Base-by-base conservation (phyloP, 2,113 vertebrate species). In the Felis chaus region DNA sequence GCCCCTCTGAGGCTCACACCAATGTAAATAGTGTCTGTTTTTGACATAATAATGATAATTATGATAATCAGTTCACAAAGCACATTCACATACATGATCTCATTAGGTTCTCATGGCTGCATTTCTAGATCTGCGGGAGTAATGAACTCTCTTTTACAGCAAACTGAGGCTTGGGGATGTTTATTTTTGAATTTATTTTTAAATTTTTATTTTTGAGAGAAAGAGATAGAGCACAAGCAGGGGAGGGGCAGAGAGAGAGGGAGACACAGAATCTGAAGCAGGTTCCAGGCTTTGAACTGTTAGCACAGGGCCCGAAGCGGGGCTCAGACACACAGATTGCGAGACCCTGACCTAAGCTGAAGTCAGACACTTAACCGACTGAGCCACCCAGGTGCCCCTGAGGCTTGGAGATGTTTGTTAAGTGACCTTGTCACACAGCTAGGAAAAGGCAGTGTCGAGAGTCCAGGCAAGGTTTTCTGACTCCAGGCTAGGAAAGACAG, bases 71-170 rank as follows among this genome's bases (percentile, higher is more conserved):
- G 14, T 69, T 48, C 29, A 41, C 33, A 65, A 68, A 83, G 31
- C 21, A 61, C 7, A 14, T 65, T 63, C 31, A 45, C 23, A 11
- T 41, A 65, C 19, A 14, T 29, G 5, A 11, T 76, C 68, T 94
- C 31, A 29, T 57, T 78, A 0, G 0, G 3, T 39, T 29, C 50
- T 71, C 23, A 4, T 31, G 39, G 41, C 36, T 69, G 2, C 12
- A 4, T 86, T 91, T 78, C 55, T 66, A 86, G 69, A 39, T 27
- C 53, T 18, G 41, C 50, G 71, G 65, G 48, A 21, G 8, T 65
- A 71, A n/a, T 48, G 53, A 65, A 69, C 21, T 1, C 13, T 90
- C 25, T 93, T 86, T 87, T 91, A 39, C 5, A 84, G 89, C 71
- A 85, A 78, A 85, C 48, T 12, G 61, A 93, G 96, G 45, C 63